These are phyloP conservation scores for Carterocephalus palaemon DNA, from an alignment of 2,888 invertebrate genomes.

Conservation along the genomic window DNA sequence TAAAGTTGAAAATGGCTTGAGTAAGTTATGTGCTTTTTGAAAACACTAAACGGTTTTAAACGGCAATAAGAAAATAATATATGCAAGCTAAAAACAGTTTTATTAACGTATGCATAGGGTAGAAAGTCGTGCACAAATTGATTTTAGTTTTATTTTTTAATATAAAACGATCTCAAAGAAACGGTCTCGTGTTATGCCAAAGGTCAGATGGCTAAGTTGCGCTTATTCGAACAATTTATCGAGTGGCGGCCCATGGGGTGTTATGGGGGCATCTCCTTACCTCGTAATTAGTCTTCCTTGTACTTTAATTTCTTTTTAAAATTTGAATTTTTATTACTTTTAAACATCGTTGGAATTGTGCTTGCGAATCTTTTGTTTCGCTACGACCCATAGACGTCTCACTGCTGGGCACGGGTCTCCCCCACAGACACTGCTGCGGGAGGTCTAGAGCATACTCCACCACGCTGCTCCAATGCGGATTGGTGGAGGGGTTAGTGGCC, in stretches of 20 bases:
- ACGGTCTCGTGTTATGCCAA: constrained; percentile 59
- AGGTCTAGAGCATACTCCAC: too few relatives aligned
- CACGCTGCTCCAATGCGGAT: too few relatives aligned
- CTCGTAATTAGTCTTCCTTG: not conserved
- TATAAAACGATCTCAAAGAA: constrained; percentile 35
- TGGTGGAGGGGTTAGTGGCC: too few relatives aligned
- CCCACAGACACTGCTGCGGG: too few relatives aligned
- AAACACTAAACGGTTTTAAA: not conserved
- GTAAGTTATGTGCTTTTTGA: not conserved
- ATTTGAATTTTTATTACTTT: constrained; percentile 1
- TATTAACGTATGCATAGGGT: not conserved
- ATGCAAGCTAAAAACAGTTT: not conserved
- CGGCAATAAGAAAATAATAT: not conserved
- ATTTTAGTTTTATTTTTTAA: constrained; percentile 40
- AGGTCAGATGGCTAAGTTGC: constrained; percentile 48
- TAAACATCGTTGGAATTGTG: too few relatives aligned
- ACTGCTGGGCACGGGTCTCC: too few relatives aligned
- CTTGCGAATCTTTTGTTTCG: too few relatives aligned
- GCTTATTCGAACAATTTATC: constrained; percentile 31
- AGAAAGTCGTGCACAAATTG: constrained; percentile 6
- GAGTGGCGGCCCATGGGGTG: constrained; percentile 2
- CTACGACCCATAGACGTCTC: too few relatives aligned
- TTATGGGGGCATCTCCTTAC: not conserved
- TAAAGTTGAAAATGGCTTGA: constrained; percentile 12
- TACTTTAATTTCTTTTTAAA: not conserved